A percentile compares a stretch with the other conserved stretches of the same genome.
Evolutionary conservation across 2,797 vertebrate species (phyloP).

Genomic region (Clamator glandarius): DNA sequence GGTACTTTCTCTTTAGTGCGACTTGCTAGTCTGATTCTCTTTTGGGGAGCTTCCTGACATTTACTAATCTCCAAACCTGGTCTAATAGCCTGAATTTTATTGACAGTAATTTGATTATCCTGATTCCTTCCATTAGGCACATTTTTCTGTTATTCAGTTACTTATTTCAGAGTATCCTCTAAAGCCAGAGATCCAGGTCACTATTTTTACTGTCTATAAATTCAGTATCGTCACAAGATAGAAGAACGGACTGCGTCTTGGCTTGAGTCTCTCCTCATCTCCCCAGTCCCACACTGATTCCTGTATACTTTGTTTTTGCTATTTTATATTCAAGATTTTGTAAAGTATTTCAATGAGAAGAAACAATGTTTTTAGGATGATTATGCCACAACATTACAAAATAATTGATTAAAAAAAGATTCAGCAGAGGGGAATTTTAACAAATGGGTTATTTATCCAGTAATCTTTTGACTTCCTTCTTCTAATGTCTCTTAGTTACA

Average conservation of each 20-base stretch:
- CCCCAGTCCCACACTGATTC: not conserved
- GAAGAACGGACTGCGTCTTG: not conserved
- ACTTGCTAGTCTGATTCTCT: not conserved
- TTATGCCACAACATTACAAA: not conserved
- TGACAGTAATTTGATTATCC: not conserved
- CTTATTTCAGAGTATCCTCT: not conserved
- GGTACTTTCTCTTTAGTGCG: not conserved
- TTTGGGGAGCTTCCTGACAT: not conserved
- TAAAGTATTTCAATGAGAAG: not conserved
- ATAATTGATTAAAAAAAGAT: not conserved
- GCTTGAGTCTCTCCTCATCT: not conserved
- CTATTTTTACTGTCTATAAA: not conserved
- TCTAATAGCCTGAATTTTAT: not conserved
- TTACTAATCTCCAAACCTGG: slow-evolving; percentile 1
- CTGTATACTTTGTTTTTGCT: not conserved
- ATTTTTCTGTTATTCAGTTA: not conserved
- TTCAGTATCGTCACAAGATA: not conserved
- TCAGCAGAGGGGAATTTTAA: not conserved
- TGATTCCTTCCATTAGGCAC: not conserved
- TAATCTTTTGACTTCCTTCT: not conserved
- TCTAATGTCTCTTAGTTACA: not conserved
- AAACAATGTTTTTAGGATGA: not conserved
- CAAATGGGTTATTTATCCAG: not conserved
- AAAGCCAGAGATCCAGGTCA: not conserved
- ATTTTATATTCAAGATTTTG: not conserved